Conservation (phyloP, 2,113 vertebrate species). For the Orycteropus afer region DNA sequence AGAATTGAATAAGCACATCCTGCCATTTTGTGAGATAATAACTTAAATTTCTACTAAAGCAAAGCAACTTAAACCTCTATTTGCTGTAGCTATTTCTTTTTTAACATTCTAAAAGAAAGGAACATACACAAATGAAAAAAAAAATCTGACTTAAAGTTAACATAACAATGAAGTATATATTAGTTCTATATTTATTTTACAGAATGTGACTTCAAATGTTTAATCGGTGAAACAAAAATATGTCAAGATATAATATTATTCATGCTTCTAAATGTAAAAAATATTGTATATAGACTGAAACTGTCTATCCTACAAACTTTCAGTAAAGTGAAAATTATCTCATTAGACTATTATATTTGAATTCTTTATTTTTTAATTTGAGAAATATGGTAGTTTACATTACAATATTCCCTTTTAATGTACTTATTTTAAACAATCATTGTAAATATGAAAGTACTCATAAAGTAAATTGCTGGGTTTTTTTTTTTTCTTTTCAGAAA, state of each 20-base stretch:
- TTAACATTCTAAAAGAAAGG: conserved; percentile 67
- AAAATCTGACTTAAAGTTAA: conserved; percentile 32
- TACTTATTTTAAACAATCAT: conserved; percentile 49
- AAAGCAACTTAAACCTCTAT: conserved; percentile 54
- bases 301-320: conserved; percentile 33
- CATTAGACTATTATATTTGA: conserved; percentile 33
- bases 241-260: conserved; percentile 46
- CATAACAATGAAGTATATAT: neutral
- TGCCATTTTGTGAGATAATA: conserved; percentile 76
- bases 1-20: conserved; percentile 46
- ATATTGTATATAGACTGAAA: conserved; percentile 34
- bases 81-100: conserved; percentile 64
- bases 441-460: conserved; percentile 84
- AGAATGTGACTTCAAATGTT: conserved; percentile 70
- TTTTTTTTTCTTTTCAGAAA: conserved; percentile 78
- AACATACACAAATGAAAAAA: conserved; percentile 71
- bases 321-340: conserved; percentile 31
- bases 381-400: conserved; percentile 2
- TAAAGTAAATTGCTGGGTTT: conserved; percentile 69
- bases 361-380: conserved; percentile 54
- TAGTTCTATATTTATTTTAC: conserved; percentile 58
- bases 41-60: conserved; percentile 72
- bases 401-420: conserved; percentile 40
- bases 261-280: conserved; percentile 39
- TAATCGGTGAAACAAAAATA: conserved; percentile 66